Base-by-base conservation (phyloP, 2,888 invertebrate species). In the Doris montereyensis region DNA sequence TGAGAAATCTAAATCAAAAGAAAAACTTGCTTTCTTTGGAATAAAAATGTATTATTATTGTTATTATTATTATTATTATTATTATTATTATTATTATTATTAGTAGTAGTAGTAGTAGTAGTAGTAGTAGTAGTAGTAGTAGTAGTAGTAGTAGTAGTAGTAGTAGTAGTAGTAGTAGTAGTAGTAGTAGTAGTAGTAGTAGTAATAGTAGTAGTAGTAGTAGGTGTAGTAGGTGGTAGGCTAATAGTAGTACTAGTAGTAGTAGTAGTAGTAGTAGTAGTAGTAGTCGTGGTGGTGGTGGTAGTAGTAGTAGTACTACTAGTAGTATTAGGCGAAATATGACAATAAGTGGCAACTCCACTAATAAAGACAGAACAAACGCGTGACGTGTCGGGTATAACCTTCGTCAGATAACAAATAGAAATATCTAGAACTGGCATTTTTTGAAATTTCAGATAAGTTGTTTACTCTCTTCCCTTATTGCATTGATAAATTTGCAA, bases 141-240 rank as follows among this genome's bases (percentile, higher is more conserved):
- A 71, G 32, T 71, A 71, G 62, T 62, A 62, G 62, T 62, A 62
- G 62, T 62, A 62, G 62, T 62, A 62, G 62, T 62, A 62, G 62
- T 62, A 62, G 62, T 62, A 62, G 62, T 62, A 62, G 62, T 62
- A 62, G 62, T 62, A 62, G 62, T 62, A 62, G 62, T 62, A 62
- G 62, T 62, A 62, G 34, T 71, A 34, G 34, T 71, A 34, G 71
- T 71, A 34, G 34, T 71, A 34, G 34, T 71, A 34, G 34, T 71
- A 34, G 71, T 71, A 34, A 35, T 71, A 34, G 71, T 71, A 34
- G 34, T 71, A 34, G 34, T 71, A 34, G 34, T 34, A 34, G 71
- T 71, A 34, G 71, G 30, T 10, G 71, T 71, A 34, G 34, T 71
- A 30, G 34, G 30, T 13, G 35, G 30, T 10, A 21, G 30, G n/a